These are phyloP conservation scores for Ailurus styani DNA, from an alignment of 2,113 vertebrate species.

Conservation along the genomic window DNA sequence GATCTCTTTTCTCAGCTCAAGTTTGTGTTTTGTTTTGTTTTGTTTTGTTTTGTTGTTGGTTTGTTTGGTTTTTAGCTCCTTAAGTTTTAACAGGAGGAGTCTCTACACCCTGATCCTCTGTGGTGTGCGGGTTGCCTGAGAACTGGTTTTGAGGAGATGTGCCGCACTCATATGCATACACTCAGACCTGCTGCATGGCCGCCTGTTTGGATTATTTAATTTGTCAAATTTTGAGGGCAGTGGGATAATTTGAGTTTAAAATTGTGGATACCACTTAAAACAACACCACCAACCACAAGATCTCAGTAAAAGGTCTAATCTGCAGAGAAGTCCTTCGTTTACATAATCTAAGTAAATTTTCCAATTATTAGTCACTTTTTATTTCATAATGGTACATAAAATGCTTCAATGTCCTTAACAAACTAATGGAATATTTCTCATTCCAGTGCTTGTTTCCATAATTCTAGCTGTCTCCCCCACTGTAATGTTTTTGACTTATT, in stretches of 20 bases:
- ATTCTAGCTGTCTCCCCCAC: background rate
- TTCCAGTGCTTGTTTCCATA: background rate
- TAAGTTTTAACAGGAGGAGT: background rate
- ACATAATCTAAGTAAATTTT: background rate
- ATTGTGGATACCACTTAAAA: background rate
- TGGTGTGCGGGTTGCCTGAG: rapidly evolving
- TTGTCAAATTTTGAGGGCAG: background rate
- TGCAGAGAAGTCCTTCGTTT: background rate
- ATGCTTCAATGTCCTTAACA: background rate
- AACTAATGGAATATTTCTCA: background rate
- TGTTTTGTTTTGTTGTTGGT: too few relatives aligned
- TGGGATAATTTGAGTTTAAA: background rate
- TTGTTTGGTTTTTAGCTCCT: too few relatives aligned
- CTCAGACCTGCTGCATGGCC: background rate
- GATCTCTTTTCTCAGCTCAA: background rate
- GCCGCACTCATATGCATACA: background rate
- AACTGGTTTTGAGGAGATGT: background rate
- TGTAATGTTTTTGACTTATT: background rate
- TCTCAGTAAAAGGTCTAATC: background rate
- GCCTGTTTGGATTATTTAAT: background rate
- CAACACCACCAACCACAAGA: background rate
- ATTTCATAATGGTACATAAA: background rate
- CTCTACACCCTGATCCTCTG: background rate
- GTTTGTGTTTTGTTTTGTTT: too few relatives aligned
- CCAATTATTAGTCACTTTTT: background rate